These are phyloP conservation scores for Amiota minor DNA, from an alignment of 2,888 invertebrate species.

Conservation along the genomic window DNA sequence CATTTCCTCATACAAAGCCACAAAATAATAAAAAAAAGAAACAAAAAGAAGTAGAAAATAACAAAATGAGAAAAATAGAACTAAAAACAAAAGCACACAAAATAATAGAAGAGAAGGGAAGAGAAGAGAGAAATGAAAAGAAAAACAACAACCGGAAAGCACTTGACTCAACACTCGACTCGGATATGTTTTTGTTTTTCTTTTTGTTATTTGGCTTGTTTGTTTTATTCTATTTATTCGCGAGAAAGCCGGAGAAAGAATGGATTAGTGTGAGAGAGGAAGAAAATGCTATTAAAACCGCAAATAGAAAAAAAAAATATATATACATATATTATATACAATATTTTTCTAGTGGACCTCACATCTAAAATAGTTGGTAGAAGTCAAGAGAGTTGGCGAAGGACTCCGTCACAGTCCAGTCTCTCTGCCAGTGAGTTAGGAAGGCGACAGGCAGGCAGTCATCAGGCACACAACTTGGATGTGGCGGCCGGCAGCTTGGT, in stretches of 20 bases:
- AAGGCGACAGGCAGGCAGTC: neutral
- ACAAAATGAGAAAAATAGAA: neutral
- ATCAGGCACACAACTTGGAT: too few species aligned
- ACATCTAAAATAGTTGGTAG: too few species aligned
- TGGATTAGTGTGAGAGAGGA: slow-evolving; percentile 35
- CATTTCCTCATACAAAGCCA: slow-evolving; percentile 60
- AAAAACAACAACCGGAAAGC: slow-evolving; percentile 25
- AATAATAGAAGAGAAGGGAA: neutral
- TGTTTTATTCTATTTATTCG: slow-evolving; percentile 2
- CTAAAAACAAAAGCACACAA: slow-evolving; percentile 6
- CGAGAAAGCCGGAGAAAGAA: slow-evolving; percentile 27
- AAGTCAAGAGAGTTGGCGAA: neutral
- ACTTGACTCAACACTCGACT: slow-evolving; percentile 27
- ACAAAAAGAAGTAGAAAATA: slow-evolving; percentile 7
- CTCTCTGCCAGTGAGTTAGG: neutral
- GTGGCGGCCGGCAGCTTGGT: neutral
- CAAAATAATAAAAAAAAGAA: slow-evolving; percentile 45
- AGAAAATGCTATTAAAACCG: slow-evolving; percentile 50
- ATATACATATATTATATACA: slow-evolving; percentile 7
- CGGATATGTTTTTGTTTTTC: neutral
- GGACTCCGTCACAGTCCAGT: neutral
- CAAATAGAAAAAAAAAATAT: slow-evolving; percentile 44
- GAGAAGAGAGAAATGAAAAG: neutral
- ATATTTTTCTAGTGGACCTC: slow-evolving; percentile 13
- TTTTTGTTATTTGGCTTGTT: neutral